A percentile compares a stretch with the other conserved stretches of the same genome.
These are phyloP conservation scores for Epizoanthus illoricatus DNA, from an alignment of 92 coral and sea anemone species.

Conservation along the genomic window DNA sequence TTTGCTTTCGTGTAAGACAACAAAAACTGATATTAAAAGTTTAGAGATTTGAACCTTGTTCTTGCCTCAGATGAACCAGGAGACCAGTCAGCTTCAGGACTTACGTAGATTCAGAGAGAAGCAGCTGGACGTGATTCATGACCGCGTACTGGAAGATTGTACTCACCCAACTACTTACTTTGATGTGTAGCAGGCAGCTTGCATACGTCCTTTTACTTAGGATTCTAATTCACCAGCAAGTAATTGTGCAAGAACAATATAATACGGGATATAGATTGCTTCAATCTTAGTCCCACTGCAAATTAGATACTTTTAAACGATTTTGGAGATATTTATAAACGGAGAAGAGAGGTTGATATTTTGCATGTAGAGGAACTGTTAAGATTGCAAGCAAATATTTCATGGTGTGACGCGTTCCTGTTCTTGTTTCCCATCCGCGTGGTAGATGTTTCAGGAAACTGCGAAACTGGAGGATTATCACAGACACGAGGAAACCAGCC, in stretches of 20 bases:
- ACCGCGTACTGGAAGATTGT: slow-evolving; percentile 45
- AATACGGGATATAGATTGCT: not conserved
- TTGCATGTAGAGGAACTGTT: slow-evolving; percentile 26
- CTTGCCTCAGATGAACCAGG: slow-evolving; percentile 47
- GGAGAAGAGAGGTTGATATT: slow-evolving; percentile 11
- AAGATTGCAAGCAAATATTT: slow-evolving; percentile 1
- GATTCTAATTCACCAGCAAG: not conserved
- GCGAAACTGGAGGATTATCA: slow-evolving; percentile 34
- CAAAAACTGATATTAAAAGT: slow-evolving; percentile 14
- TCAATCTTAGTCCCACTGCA: not conserved
- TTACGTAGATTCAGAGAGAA: slow-evolving; percentile 36
- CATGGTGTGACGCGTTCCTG: slow-evolving; percentile 30
- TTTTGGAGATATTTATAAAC: slow-evolving; percentile 28
- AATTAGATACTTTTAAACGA: not conserved
- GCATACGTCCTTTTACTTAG: slow-evolving; percentile 5
- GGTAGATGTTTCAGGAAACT: slow-evolving; percentile 42
- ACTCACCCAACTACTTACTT: slow-evolving; percentile 30
- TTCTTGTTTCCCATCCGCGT: slow-evolving; percentile 40
- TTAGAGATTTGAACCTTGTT: slow-evolving; percentile 40
- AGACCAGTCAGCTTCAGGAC: slow-evolving; percentile 32
- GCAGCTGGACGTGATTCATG: slow-evolving; percentile 37
- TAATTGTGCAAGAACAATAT: slow-evolving; percentile 10
- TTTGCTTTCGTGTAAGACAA: slow-evolving; percentile 37
- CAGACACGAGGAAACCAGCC: slow-evolving; percentile 39
- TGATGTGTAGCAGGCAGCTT: slow-evolving; percentile 34